Conservation (phyloP, 2,888 invertebrate species). For the Acanthosoma haemorrhoidale region DNA sequence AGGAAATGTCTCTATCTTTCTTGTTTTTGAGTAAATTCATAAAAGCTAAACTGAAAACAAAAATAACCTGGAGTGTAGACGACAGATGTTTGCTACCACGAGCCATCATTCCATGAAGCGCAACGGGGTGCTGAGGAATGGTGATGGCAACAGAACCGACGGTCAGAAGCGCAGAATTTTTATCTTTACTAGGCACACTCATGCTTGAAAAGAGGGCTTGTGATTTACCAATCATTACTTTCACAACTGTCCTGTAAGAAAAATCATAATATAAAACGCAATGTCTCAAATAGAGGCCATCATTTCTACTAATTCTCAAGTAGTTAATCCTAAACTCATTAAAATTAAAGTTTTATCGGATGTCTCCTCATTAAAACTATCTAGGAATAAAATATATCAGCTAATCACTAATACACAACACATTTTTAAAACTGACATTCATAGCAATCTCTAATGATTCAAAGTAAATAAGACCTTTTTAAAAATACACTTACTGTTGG, state of each 20-base stretch:
- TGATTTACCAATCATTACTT: slow-evolving; percentile 85
- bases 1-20: too few relatives aligned
- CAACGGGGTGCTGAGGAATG: slow-evolving; percentile 97
- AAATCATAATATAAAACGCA: neutral
- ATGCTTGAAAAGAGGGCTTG: slow-evolving; percentile 86
- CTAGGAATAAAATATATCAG: too few relatives aligned
- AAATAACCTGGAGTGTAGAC: slow-evolving; percentile 73
- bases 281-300: too few relatives aligned
- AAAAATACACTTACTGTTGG: slow-evolving; percentile 63
- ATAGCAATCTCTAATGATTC: too few relatives aligned
- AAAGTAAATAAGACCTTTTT: too few relatives aligned
- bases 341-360: too few relatives aligned
- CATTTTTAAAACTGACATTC: too few relatives aligned
- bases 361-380: too few relatives aligned
- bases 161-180: slow-evolving; percentile 74
- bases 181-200: slow-evolving; percentile 67
- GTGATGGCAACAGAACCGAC: slow-evolving; percentile 88
- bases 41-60: neutral
- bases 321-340: too few relatives aligned
- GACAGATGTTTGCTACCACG: slow-evolving; percentile 88
- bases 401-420: too few relatives aligned
- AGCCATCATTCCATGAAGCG: slow-evolving; percentile 96
- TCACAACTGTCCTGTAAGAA: slow-evolving; percentile 74
- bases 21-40: too few relatives aligned
- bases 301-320: too few relatives aligned